Conservation (phyloP, 30 jellyfish, hydroid and myxozoan species). For the Catostylus mosaicus region DNA sequence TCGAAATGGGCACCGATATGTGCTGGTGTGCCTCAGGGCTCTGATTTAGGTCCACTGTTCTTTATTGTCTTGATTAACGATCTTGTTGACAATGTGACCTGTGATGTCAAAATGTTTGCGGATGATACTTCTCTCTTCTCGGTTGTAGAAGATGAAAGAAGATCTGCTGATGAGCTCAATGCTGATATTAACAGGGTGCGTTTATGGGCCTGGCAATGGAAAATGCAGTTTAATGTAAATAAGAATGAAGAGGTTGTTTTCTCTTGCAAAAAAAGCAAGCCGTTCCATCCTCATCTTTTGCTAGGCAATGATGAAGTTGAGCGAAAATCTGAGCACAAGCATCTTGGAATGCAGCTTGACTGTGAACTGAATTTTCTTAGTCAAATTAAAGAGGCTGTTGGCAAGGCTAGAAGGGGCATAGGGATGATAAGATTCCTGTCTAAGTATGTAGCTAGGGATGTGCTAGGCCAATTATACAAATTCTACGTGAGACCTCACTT, state of each 20-base stretch:
- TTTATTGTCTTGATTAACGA: slow-evolving; percentile 37
- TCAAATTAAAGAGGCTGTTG: slow-evolving; percentile 36
- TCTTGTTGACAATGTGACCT: slow-evolving; percentile 24
- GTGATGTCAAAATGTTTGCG: slow-evolving; percentile 43
- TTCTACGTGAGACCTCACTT: slow-evolving; percentile 28
- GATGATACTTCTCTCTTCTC: slow-evolving; percentile 66
- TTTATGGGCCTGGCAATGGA: slow-evolving; percentile 20
- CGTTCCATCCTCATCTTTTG: slow-evolving; percentile 21
- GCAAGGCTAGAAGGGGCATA: slow-evolving; percentile 56
- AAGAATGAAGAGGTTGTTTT: slow-evolving; percentile 49
- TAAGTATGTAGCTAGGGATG: slow-evolving; percentile 40
- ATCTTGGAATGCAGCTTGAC: slow-evolving; percentile 36
- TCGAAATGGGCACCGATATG: slow-evolving; percentile 37
- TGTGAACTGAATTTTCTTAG: slow-evolving; percentile 29
- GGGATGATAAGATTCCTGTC: slow-evolving; percentile 40
- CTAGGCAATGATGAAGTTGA: slow-evolving; percentile 33
- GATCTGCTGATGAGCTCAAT: slow-evolving; percentile 47
- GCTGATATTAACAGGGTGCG: slow-evolving; percentile 29
- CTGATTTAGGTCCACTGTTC: slow-evolving; percentile 38
- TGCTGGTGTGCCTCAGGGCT: slow-evolving; percentile 66
- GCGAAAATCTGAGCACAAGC: slow-evolving; percentile 48
- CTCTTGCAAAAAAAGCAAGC: slow-evolving; percentile 23
- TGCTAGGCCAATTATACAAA: slow-evolving; percentile 36
- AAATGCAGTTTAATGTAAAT: slow-evolving; percentile 6
- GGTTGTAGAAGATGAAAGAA: slow-evolving; percentile 32